These are phyloP conservation scores for Andricus curvator DNA, from an alignment of 2,888 invertebrate species.

Conservation along the genomic window DNA sequence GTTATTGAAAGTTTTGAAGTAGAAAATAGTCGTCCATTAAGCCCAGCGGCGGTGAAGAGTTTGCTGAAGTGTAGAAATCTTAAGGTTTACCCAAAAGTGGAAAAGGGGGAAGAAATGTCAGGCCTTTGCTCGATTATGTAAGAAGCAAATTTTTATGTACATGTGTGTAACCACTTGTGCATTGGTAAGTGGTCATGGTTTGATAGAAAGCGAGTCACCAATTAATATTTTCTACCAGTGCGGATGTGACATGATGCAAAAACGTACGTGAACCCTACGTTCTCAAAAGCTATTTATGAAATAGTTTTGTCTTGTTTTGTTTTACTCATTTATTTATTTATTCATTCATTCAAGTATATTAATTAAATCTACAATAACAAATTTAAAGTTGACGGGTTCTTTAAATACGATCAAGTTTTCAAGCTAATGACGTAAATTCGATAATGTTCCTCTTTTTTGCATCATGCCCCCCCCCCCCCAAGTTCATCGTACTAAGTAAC, in stretches of 20 bases:
- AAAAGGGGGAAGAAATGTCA: constrained; percentile 89
- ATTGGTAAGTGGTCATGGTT: not conserved
- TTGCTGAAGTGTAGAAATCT: constrained; percentile 84
- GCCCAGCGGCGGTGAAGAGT: constrained; percentile 82
- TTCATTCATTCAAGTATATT: constrained; percentile 33
- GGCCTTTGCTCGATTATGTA: constrained; percentile 93
- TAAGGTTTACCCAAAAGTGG: constrained; percentile 85
- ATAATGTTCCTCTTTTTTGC: not conserved
- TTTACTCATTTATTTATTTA: constrained; percentile 44
- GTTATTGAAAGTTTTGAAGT: constrained; percentile 77
- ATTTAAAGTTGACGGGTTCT: not conserved
- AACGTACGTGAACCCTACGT: not conserved
- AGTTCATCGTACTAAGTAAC: not conserved
- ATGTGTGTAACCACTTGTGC: not conserved
- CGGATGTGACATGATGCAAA: constrained; percentile 14
- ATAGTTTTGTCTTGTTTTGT: constrained; percentile 13
- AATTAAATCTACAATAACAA: not conserved
- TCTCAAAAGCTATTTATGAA: constrained; percentile 5
- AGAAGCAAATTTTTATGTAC: constrained; percentile 60
- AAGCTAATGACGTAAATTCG: not conserved
- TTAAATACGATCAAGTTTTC: not conserved
- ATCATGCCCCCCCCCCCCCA: not conserved
- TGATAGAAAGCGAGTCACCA: not conserved
- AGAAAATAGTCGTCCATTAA: constrained; percentile 67
- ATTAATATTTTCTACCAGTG: constrained; percentile 4